phyloP scores from a whole-genome alignment of 2,888 invertebrate species.

The Ennomos fuscantarius region DNA sequence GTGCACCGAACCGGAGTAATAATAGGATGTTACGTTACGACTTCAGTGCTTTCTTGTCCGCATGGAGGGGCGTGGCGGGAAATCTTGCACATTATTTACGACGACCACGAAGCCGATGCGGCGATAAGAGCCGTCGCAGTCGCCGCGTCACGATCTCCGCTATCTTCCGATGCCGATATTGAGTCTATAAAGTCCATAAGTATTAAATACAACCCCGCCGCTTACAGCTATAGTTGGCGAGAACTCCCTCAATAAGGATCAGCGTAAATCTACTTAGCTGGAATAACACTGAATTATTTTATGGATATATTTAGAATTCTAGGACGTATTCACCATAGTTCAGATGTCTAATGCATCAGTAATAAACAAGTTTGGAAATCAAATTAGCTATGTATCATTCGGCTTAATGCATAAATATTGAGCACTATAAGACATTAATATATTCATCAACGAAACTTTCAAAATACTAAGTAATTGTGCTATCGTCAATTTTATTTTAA shows the following conservation, averaged over 20 bases:
- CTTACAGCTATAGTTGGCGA: slow-evolving; percentile 37
- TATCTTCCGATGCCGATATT: slow-evolving; percentile 79
- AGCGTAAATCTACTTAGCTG: slow-evolving; percentile 46
- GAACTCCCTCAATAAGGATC: slow-evolving; percentile 57
- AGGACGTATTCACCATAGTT: too few species aligned
- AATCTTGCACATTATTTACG: slow-evolving; percentile 85
- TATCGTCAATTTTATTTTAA: too few species aligned
- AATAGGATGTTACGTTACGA: slow-evolving; percentile 14
- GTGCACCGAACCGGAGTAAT: too few species aligned
- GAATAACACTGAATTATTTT: slow-evolving; percentile 12
- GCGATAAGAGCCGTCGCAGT: slow-evolving; percentile 84
- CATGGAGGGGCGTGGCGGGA: slow-evolving; percentile 77
- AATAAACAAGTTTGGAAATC: too few species aligned
- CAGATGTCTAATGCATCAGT: too few species aligned
- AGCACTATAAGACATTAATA: too few species aligned
- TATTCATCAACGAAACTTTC: too few species aligned
- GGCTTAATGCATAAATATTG: too few species aligned
- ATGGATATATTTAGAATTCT: too few species aligned
- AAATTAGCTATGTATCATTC: too few species aligned
- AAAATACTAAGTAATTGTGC: too few species aligned
- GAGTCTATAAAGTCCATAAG: slow-evolving; percentile 66
- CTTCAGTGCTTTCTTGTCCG: slow-evolving; percentile 65
- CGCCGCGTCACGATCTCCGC: slow-evolving; percentile 82
- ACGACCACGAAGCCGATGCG: slow-evolving; percentile 81
- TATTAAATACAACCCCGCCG: slow-evolving; percentile 61